Percentiles rank a stretch among this genome's conserved stretches.
Conservation (phyloP, 2,888 invertebrate species). For the Drosophila pullipes region DNA sequence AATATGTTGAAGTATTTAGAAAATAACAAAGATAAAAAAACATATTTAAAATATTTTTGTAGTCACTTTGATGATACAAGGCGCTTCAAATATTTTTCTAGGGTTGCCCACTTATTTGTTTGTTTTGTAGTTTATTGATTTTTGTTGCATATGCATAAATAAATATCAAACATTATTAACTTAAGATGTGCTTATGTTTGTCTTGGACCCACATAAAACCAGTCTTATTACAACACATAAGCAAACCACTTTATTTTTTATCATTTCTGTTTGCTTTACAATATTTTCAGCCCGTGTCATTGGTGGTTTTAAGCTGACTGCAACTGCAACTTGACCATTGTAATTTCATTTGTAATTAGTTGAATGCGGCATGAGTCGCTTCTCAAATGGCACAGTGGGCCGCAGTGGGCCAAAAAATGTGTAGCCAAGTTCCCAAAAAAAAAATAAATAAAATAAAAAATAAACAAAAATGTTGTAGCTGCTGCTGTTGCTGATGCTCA, state of each 20-base stretch:
- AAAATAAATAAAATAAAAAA: not conserved
- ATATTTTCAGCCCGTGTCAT: constrained; percentile 44
- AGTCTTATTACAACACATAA: not conserved
- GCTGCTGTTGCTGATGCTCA: constrained; percentile 31
- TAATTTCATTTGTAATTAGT: constrained; percentile 79
- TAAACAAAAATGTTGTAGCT: constrained; percentile 6
- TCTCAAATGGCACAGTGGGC: constrained; percentile 70
- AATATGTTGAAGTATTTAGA: not conserved
- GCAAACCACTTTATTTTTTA: not conserved
- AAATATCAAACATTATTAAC: not conserved
- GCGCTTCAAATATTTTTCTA: not conserved
- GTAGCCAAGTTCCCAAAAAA: constrained; percentile 50
- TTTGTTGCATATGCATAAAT: not conserved
- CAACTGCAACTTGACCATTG: constrained; percentile 55
- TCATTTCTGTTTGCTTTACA: not conserved
- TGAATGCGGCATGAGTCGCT: constrained; percentile 66
- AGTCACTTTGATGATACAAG: not conserved
- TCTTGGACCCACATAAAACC: not conserved
- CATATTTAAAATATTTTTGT: not conserved
- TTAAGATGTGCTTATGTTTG: not conserved
- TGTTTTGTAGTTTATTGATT: not conserved
- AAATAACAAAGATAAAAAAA: not conserved
- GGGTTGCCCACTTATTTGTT: not conserved
- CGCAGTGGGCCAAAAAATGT: constrained; percentile 36
- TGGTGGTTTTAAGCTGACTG: constrained; percentile 24